phyloP scores from a whole-genome alignment of 2,888 invertebrate species.

The Scaeva pyrastri region DNA sequence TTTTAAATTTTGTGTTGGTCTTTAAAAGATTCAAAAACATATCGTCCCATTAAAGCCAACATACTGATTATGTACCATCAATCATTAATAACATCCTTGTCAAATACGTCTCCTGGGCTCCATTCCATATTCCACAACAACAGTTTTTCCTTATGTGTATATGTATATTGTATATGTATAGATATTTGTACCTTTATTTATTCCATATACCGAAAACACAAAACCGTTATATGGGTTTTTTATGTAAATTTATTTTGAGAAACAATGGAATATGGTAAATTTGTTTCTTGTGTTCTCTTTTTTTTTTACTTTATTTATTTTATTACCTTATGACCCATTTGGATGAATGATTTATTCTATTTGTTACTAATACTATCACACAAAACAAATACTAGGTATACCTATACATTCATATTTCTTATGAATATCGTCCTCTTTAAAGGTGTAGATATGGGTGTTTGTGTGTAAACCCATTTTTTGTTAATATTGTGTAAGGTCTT shows the following conservation, averaged over 20 bases:
- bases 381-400: background rate
- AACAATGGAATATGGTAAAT: conserved; percentile 17
- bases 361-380: background rate
- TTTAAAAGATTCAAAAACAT: too few species aligned
- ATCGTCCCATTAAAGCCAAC: too few species aligned
- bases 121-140: background rate
- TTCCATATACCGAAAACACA: background rate
- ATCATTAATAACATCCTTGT: background rate
- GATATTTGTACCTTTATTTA: background rate
- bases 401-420: too few species aligned
- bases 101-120: background rate
- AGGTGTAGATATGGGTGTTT: background rate
- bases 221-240: conserved; percentile 22
- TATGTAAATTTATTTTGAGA: conserved; percentile 24
- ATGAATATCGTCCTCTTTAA: background rate
- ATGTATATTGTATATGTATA: background rate
- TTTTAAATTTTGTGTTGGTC: too few species aligned
- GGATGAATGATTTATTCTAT: conserved; percentile 26
- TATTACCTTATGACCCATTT: conserved; percentile 29
- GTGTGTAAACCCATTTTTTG: background rate
- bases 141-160: background rate
- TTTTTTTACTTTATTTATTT: too few species aligned
- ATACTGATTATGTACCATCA: background rate
- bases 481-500: background rate
- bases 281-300: conserved; percentile 1